Conservation (phyloP, 2,797 vertebrate genomes). For the Erethizon dorsatum region DNA sequence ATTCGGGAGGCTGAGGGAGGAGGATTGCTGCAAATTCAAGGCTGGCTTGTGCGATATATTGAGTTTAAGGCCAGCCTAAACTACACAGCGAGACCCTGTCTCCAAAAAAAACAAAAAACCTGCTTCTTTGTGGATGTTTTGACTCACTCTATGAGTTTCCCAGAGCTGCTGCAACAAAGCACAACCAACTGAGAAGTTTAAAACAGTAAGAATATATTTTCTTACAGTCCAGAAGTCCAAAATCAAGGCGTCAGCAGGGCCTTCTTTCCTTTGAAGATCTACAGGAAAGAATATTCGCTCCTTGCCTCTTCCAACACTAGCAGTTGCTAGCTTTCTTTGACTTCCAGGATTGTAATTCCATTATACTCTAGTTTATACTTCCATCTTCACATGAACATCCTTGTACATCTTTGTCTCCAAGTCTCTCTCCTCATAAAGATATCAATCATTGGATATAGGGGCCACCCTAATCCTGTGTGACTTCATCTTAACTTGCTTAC, state of each 20-base stretch:
- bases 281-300: neutral
- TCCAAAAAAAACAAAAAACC: neutral
- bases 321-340: neutral
- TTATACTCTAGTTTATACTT: neutral
- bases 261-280: neutral
- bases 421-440: neutral
- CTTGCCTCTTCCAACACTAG: neutral
- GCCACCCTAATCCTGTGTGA: neutral
- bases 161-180: neutral
- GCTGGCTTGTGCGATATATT: too few species aligned
- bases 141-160: neutral
- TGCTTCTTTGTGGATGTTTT: slow-evolving; percentile 22
- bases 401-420: neutral
- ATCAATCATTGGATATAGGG: neutral
- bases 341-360: neutral
- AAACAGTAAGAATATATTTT: neutral
- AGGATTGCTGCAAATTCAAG: neutral
- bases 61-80: neutral
- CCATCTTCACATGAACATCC: neutral
- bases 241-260: neutral
- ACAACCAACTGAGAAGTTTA: neutral
- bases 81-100: neutral
- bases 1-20: neutral
- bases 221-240: neutral
- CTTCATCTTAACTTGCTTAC: slow-evolving; percentile 5